Percentiles rank a stretch among this genome's conserved stretches.
Evolutionary conservation across 2,888 invertebrate genomes (phyloP).

Genomic region (Drosophila kanekoi): DNA sequence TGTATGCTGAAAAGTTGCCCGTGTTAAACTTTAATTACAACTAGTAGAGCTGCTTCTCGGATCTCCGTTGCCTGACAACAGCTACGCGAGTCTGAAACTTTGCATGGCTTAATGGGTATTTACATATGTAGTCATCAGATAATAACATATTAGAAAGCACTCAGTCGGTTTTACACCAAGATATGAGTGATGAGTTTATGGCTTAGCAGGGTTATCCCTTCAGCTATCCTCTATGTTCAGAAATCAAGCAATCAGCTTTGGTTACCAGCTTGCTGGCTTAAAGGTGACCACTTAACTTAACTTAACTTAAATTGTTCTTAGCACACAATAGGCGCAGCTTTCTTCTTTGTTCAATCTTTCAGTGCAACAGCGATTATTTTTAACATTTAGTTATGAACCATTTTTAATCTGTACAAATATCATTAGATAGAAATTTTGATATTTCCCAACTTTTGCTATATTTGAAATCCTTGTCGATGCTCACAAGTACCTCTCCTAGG

Average conservation of each 20-base stretch:
- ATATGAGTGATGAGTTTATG: conserved; percentile 23
- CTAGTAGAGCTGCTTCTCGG: conserved; percentile 39
- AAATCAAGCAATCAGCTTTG: neutral
- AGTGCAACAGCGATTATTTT: no score
- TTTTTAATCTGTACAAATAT: no score
- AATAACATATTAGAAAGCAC: conserved; percentile 63
- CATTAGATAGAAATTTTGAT: no score
- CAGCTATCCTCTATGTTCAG: neutral
- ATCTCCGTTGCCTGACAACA: conserved; percentile 36
- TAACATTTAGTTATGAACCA: no score
- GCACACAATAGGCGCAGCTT: no score
- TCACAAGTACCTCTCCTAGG: no score
- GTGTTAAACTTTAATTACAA: conserved; percentile 77
- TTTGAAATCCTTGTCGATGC: no score
- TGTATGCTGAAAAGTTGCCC: conserved; percentile 68
- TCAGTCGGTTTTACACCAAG: conserved; percentile 15
- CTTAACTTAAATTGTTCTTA: neutral
- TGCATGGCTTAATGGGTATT: conserved; percentile 59
- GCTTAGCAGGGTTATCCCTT: conserved; percentile 11
- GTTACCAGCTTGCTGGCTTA: neutral
- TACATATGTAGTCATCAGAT: conserved; percentile 78
- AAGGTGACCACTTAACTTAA: neutral
- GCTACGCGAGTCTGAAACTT: conserved; percentile 47
- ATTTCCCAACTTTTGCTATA: no score
- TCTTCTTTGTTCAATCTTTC: no score